phyloP scores from a whole-genome alignment of 1,140 invertebrate species.

The Drosophila rufa region DNA sequence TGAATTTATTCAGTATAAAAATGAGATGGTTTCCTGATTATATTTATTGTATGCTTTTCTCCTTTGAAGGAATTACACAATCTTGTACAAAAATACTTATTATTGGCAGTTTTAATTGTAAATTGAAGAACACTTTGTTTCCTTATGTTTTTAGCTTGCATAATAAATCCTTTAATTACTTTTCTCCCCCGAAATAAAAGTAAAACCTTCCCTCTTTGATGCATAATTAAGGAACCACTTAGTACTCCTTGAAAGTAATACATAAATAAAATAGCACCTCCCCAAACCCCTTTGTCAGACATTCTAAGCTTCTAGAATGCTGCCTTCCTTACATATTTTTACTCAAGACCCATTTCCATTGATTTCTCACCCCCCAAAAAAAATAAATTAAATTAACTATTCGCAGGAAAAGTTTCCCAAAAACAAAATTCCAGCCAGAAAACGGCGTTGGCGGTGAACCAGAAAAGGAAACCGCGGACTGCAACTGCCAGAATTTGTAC shows the following conservation, averaged over 20 bases:
- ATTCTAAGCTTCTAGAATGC: neutral
- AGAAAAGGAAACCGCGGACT: slow-evolving; percentile 39
- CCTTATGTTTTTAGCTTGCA: neutral
- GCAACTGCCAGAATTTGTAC: slow-evolving; percentile 23
- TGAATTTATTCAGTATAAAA: neutral
- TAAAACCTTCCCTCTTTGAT: neutral
- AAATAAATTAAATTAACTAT: slow-evolving; percentile 17
- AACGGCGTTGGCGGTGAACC: slow-evolving; percentile 30
- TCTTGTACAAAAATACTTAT: too few species aligned
- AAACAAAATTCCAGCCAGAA: slow-evolving; percentile 18
- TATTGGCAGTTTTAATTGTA: too few species aligned
- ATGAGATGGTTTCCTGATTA: too few species aligned
- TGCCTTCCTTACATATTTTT: too few species aligned
- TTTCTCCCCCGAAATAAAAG: neutral
- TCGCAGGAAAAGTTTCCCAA: slow-evolving; percentile 7
- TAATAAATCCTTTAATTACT: too few species aligned
- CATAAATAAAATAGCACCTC: neutral
- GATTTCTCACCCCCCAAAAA: slow-evolving; percentile 3
- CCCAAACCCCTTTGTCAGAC: neutral
- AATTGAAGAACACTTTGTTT: too few species aligned
- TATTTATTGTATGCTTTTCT: too few species aligned
- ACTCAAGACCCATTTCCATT: neutral
- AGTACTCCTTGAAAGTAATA: neutral
- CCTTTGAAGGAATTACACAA: too few species aligned
- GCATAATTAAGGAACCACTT: neutral